Evolutionary conservation across 2,888 invertebrate genomes (phyloP).

Genomic region (Bugulina stolonifera): DNA sequence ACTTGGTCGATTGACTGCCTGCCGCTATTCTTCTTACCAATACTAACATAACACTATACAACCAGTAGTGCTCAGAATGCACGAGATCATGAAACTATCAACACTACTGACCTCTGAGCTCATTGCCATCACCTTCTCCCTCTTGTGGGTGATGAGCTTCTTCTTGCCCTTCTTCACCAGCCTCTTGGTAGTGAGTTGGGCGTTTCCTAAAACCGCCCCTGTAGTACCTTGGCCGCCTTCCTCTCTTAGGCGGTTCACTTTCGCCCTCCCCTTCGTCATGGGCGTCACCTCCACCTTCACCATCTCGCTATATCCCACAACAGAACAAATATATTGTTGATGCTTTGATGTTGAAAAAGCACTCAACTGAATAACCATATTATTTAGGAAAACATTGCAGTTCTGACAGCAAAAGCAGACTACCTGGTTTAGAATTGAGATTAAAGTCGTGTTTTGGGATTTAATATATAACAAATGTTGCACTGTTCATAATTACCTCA

Average conservation of each 20-base stretch:
- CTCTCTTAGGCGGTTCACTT: not conserved
- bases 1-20: too few relatives aligned
- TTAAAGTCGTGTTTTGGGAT: too few relatives aligned
- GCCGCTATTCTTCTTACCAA: too few relatives aligned
- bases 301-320: not conserved
- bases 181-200: not conserved
- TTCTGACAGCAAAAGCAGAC: too few relatives aligned
- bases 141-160: not conserved
- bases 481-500: too few relatives aligned
- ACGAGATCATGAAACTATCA: not conserved
- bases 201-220: not conserved
- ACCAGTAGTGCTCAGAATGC: too few relatives aligned
- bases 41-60: too few relatives aligned
- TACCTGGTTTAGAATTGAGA: too few relatives aligned
- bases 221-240: not conserved
- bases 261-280: not conserved
- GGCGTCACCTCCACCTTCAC: not conserved
- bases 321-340: too few relatives aligned
- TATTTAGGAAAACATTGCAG: not conserved
- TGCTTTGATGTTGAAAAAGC: not conserved
- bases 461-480: too few relatives aligned
- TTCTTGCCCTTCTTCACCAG: not conserved
- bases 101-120: not conserved
- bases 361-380: not conserved
- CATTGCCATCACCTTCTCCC: constrained; percentile 14